Evolutionary conservation across 1,140 invertebrate genomes (phyloP), one percentile per base, ranked within the genome.

Genomic region (Drosophila insularis): DNA sequence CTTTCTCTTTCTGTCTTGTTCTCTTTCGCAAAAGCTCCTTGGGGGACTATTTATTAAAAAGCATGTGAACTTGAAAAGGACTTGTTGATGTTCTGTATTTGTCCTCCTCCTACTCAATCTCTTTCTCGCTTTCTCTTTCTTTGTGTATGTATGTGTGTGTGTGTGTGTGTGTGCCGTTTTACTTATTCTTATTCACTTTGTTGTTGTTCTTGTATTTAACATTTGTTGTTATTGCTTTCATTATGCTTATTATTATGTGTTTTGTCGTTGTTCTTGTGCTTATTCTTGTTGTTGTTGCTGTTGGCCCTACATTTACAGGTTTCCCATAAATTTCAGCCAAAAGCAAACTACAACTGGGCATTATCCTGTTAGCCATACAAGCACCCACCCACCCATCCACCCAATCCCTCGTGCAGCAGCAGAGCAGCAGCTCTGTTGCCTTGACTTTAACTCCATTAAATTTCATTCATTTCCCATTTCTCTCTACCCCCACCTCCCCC

Each of bases 31-130:
- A 71, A 86, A 82, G 76, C 78, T 87, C 84, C 80, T 89, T 79
- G 84, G 82, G 80, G 84, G 80, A 76, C 84, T 89, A 89, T 87
- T 87, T 87, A 87, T 89, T 87, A 84, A 89, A 89, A 87, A 89
- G 84, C 85, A 87, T 87, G 80, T 87, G 84, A 87, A 87, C 84
- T 89, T 87, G 76, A 87, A 89, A 87, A 87, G 80, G 84, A 87
- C 84, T 87, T 87, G 84, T 87, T 84, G 84, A 82, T 87, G 84
- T 77, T 78, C 61, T 59, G 43, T 75, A 31, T 53, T 17, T 39
- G 32, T 63, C 32, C 40, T 13, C 40, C 19, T 23, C 54, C 13
- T 55, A 14, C 13, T n/a, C 8, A 31, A 8, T 39, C 21, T 54
- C 32, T 58, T 7, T 21, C 43, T 67, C 10, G 67, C 35, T 78